Conservation (phyloP, 2,113 vertebrate genomes). For the Pollachius pollachius region DNA sequence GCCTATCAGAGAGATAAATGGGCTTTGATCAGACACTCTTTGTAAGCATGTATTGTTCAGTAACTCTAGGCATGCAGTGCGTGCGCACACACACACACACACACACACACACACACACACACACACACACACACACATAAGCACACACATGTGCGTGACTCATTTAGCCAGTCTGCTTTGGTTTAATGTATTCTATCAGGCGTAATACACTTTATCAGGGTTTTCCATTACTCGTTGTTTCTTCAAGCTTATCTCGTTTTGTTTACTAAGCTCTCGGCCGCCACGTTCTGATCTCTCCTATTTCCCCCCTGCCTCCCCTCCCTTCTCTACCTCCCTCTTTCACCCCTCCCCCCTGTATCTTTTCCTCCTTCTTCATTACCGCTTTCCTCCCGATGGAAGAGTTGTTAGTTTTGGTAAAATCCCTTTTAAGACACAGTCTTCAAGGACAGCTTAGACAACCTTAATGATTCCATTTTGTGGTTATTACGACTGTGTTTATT, state of each 20-base stretch:
- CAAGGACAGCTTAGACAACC: conserved; percentile 44
- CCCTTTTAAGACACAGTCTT: conserved; percentile 39
- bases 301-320: conserved; percentile 19
- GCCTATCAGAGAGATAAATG: conserved; percentile 36
- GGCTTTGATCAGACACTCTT: conserved; percentile 35
- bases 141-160: not conserved
- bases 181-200: conserved; percentile 56
- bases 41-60: conserved; percentile 8
- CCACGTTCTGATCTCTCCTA: conserved; percentile 13
- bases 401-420: conserved; percentile 52
- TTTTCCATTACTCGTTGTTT: conserved; percentile 64
- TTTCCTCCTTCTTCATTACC: conserved; percentile 16
- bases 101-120: too few relatives aligned
- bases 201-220: conserved; percentile 38
- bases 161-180: conserved; percentile 44
- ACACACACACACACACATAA: too few relatives aligned
- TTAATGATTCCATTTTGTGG: conserved; percentile 49
- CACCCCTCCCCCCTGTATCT: not conserved
- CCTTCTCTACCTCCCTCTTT: not conserved
- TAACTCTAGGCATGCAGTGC: not conserved
- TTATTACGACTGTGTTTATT: conserved; percentile 55
- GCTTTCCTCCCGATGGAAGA: conserved; percentile 41
- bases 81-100: too few relatives aligned
- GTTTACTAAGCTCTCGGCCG: conserved; percentile 51
- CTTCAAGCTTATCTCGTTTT: conserved; percentile 41